Conservation (phyloP, 1,140 invertebrate genomes). For the Lepidurus arcticus region DNA sequence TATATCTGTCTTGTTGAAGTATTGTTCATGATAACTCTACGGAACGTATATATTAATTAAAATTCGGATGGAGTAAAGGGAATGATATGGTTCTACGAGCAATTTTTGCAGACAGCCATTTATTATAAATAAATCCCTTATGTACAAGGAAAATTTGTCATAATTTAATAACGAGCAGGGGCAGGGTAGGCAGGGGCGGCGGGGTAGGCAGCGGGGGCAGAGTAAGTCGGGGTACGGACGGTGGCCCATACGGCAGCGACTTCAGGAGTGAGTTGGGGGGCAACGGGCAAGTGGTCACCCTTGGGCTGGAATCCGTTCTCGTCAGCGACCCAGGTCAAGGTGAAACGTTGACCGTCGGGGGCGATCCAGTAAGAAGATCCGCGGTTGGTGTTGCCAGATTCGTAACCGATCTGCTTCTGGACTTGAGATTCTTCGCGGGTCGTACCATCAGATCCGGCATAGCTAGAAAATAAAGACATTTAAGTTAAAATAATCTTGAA, state of each 20-base stretch:
- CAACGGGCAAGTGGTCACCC: slow-evolving; percentile 34
- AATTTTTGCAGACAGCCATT: neutral
- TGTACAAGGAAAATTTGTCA: neutral
- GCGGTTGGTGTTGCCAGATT: slow-evolving; percentile 24
- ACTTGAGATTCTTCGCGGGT: neutral
- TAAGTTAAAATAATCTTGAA: neutral
- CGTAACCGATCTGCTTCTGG: slow-evolving; percentile 29
- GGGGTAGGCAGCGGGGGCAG: neutral
- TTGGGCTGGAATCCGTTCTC: slow-evolving; percentile 35
- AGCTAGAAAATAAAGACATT: neutral
- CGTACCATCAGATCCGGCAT: neutral
- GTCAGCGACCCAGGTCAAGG: slow-evolving; percentile 33
- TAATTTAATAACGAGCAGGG: slow-evolving; percentile 2
- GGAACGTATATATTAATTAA: neutral
- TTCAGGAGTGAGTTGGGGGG: neutral
- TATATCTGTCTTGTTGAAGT: too few relatives aligned
- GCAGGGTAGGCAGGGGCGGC: neutral
- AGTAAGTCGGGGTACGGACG: neutral
- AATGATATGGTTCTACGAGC: neutral
- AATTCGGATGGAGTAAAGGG: neutral
- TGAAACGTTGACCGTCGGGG: slow-evolving; percentile 33
- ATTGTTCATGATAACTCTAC: too few relatives aligned
- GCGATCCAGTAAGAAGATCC: slow-evolving; percentile 34
- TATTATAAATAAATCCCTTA: slow-evolving; percentile 13
- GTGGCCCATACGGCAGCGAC: neutral